Base-by-base conservation (phyloP, 1,140 invertebrate genomes). In the Caenorhabditis remanei region DNA sequence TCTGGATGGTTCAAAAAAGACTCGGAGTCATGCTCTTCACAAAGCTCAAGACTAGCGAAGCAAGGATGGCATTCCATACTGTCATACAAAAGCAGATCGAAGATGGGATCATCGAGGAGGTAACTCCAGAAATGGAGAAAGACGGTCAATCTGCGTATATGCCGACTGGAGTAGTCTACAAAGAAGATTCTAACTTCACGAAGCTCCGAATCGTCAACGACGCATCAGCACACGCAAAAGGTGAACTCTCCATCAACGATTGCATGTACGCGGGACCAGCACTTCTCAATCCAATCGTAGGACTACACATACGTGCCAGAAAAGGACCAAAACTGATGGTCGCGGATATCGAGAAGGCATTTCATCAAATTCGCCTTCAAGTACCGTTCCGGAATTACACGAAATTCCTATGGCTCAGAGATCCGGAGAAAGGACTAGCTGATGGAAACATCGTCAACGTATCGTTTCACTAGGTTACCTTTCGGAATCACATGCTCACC, bases 201-300 rank as follows among this genome's bases (percentile, higher is more conserved):
- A 91, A 93, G 85, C 82, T 91, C 0, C 86, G 93, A 7, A 90
- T 92, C 11, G 93, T 93, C 7, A 93, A 92, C 82, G 92, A 93
- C 85, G 92, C 90, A 0, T 93, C 93, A 32, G 88, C 87, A 19
- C 88, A 93, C 82, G 63, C 87, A 0, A 83, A 50, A 32, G 91
- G 90, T 67, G 79, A 84, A 24, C 14, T 90, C 13, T 90, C 90
- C 8, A 86, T 93, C 71, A 93, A 93, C 84, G 90, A 93, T 75
- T 87, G 21, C 40, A n/a, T 93, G 13, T 90, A 85, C 55, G 85
- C 43, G 9, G 89, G 89, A 13, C 86, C 85, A 19, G 5, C 83
- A 4, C 40, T 89, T 4, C 9, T 89, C 0, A 61, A 86, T 2
- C 0, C 7, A 14, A 58, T 89, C 16, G 0, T 46, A 1, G 88